These are phyloP conservation scores for Gobio gobio DNA, from an alignment of 2,113 vertebrate genomes.

Conservation along the genomic window DNA sequence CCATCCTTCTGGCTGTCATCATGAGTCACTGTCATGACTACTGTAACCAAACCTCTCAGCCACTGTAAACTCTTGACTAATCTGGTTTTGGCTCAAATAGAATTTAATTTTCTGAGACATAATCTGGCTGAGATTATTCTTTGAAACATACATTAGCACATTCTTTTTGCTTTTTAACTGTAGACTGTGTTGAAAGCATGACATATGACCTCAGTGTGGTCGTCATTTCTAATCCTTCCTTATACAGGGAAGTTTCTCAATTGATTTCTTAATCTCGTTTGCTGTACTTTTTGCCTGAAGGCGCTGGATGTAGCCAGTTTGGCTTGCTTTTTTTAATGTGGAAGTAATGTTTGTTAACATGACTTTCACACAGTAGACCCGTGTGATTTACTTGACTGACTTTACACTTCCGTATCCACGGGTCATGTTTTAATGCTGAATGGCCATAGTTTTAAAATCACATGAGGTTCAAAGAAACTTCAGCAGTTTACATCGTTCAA, in stretches of 20 bases:
- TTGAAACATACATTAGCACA: background rate
- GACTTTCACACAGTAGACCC: background rate
- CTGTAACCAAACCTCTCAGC: background rate
- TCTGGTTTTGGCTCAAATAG: background rate
- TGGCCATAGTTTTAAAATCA: background rate
- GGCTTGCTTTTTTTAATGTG: background rate
- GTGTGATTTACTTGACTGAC: background rate
- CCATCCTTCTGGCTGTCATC: background rate
- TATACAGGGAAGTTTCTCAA: background rate
- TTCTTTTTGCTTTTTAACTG: background rate
- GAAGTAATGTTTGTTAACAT: background rate
- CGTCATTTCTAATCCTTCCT: background rate
- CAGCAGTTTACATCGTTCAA: background rate
- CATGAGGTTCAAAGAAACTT: background rate
- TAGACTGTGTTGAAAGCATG: background rate
- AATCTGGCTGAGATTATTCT: background rate
- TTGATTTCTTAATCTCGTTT: slow-evolving; percentile 7
- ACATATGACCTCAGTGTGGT: background rate
- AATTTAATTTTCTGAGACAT: background rate
- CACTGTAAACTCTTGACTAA: background rate
- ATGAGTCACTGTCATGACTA: background rate
- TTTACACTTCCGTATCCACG: background rate
- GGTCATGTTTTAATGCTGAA: background rate
- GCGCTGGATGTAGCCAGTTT: background rate
- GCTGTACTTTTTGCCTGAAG: background rate